phyloP scores from a whole-genome alignment of 2,888 invertebrate species.

The Watsonalla cultraria region DNA sequence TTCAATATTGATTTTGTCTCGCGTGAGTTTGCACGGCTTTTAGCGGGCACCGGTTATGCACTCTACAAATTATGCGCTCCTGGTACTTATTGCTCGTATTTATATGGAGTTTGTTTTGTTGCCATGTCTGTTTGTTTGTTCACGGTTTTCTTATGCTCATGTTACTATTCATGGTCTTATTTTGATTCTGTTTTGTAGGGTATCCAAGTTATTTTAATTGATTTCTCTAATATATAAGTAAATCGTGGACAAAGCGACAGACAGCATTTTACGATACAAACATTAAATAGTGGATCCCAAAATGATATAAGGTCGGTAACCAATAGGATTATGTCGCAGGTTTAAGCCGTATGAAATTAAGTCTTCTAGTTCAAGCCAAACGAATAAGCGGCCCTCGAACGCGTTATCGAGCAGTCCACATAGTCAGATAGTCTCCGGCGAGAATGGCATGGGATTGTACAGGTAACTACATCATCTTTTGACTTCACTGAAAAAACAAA shows the following conservation, averaged over 20 bases:
- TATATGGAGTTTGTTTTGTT: neutral
- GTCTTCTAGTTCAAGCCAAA: conserved; percentile 62
- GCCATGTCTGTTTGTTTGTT: neutral
- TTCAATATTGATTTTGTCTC: no score
- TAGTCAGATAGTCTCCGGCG: conserved; percentile 51
- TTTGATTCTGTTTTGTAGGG: no score
- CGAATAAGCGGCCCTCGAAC: conserved; percentile 63
- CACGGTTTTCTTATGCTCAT: neutral
- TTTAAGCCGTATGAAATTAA: conserved; percentile 82
- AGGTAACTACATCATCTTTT: conserved; percentile 42
- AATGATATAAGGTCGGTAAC: neutral
- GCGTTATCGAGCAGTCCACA: conserved; percentile 56
- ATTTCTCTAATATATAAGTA: no score
- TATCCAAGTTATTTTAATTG: no score
- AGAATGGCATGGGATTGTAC: conserved; percentile 70
- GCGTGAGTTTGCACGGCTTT: no score
- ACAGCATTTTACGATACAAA: no score
- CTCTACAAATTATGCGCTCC: neutral
- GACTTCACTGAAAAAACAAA: no score
- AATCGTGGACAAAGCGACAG: no score
- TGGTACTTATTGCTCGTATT: neutral
- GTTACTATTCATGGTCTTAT: no score
- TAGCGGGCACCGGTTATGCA: no score
- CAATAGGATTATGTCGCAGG: conserved; percentile 27
- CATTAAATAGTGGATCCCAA: neutral